A percentile compares a stretch with the other conserved stretches of the same genome.
Conservation (phyloP, 2,797 vertebrate genomes). For the Gymnodraco acuticeps region DNA sequence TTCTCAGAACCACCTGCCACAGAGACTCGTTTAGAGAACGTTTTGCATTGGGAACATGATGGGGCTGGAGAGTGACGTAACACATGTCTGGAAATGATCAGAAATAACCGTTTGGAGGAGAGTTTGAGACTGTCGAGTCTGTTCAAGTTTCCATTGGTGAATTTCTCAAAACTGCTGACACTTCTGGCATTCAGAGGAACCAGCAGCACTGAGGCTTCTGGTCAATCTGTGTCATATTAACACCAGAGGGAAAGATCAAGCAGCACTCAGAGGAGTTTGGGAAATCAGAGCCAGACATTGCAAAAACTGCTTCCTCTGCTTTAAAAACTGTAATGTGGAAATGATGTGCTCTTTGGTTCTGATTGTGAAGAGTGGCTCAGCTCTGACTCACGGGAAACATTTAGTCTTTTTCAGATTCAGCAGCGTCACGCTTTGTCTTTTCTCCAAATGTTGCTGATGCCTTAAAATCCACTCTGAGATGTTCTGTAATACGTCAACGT, state of each 20-base stretch:
- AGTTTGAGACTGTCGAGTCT: background rate
- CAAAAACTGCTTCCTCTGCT: background rate
- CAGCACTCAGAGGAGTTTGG: background rate
- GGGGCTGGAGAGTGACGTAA: too few relatives aligned
- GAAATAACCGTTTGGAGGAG: background rate
- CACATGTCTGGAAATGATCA: background rate
- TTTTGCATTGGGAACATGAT: background rate
- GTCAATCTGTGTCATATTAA: background rate
- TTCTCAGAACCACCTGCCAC: background rate
- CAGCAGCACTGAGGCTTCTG: background rate
- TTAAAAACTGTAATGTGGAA: background rate
- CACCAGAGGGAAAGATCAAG: background rate
- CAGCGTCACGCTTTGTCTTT: background rate
- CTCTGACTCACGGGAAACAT: constrained; percentile 30
- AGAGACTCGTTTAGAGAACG: background rate
- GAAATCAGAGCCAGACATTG: background rate
- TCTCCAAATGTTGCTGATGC: background rate
- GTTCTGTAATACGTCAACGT: background rate
- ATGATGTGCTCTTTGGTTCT: background rate
- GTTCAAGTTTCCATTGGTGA: background rate
- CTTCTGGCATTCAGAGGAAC: background rate
- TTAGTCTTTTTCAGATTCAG: background rate
- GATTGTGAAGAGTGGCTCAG: background rate
- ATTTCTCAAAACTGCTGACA: background rate
- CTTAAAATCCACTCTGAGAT: constrained; percentile 8